Percentiles rank a stretch among this genome's conserved stretches.
Conservation (phyloP, 2,797 vertebrate species). For the Denticeps clupeoides region DNA sequence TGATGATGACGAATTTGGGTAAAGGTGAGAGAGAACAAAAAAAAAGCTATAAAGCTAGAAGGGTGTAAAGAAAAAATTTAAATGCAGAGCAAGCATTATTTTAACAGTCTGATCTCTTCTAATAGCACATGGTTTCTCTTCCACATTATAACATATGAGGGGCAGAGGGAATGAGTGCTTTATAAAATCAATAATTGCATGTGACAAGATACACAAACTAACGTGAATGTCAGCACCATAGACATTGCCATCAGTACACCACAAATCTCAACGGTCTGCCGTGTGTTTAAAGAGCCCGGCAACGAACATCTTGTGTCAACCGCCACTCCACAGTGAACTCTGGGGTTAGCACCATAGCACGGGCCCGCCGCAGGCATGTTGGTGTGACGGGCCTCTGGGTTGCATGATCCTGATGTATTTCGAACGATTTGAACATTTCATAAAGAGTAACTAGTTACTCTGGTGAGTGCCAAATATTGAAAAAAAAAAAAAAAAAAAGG, state of each 20-base stretch:
- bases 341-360: conserved; percentile 53
- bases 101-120: conserved; percentile 57
- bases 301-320: conserved; percentile 5
- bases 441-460: neutral
- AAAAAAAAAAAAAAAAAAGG: conserved; percentile 18
- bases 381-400: neutral
- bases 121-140: conserved; percentile 44
- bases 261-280: conserved; percentile 43
- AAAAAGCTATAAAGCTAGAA: too few relatives aligned
- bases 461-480: neutral
- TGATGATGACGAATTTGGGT: too few relatives aligned
- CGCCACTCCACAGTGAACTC: conserved; percentile 53
- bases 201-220: conserved; percentile 30
- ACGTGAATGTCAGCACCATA: conserved; percentile 57
- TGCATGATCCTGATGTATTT: neutral
- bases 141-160: too few relatives aligned
- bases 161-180: conserved; percentile 24
- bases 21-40: conserved; percentile 43
- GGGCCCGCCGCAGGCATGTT: conserved; percentile 18
- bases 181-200: conserved; percentile 7
- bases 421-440: neutral
- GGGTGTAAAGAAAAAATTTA: too few relatives aligned
- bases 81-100: conserved; percentile 33
- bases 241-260: conserved; percentile 36
- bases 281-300: conserved; percentile 46